Conservation (phyloP, 2,113 vertebrate genomes). For the Chaetops frenatus region DNA sequence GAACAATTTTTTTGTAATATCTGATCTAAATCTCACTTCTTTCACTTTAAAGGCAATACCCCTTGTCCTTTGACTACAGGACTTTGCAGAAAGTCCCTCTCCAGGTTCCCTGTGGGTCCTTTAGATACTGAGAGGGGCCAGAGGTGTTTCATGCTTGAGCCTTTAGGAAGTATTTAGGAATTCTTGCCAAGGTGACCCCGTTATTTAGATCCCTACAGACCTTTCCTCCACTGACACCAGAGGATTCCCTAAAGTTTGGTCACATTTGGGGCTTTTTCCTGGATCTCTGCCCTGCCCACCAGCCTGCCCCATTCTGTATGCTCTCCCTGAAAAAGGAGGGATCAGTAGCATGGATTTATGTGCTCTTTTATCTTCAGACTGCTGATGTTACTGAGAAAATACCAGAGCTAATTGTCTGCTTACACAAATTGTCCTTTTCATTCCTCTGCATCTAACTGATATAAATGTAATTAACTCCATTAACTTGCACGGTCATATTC, state of each 20-base stretch:
- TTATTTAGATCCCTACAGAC: neutral
- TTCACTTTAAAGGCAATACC: no score
- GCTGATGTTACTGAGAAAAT: neutral
- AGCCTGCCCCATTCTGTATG: neutral
- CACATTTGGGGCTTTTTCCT: neutral
- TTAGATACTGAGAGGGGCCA: neutral
- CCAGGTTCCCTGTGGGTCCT: neutral
- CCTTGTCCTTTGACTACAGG: neutral
- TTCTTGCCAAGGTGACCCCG: neutral
- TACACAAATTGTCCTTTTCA: neutral
- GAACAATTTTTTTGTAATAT: neutral
- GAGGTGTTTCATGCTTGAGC: neutral
- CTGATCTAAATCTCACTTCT: neutral
- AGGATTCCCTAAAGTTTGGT: neutral
- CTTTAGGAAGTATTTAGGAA: neutral
- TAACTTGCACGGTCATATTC: neutral
- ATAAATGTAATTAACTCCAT: neutral
- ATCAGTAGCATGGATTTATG: neutral
- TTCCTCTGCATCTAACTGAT: neutral
- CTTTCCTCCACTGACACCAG: neutral
- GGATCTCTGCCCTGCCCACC: neutral
- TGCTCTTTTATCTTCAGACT: neutral
- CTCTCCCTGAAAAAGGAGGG: neutral
- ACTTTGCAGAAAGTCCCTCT: accelerated
- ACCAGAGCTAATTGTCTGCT: neutral